phyloP scores from a whole-genome alignment of 2,113 vertebrate genomes.

The Daboia siamensis region DNA sequence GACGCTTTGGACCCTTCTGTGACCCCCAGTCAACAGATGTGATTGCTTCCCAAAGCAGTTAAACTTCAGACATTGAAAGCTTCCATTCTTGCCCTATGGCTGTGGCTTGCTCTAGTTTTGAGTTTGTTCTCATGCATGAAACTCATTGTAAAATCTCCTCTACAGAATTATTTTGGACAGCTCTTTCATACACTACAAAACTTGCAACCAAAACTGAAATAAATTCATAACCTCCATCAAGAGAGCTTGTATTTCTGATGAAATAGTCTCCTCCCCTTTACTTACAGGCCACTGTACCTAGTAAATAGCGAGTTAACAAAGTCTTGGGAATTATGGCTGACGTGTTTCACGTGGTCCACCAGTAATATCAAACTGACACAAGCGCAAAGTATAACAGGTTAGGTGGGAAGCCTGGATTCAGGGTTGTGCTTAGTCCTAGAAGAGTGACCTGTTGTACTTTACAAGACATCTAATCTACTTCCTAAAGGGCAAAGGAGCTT shows the following conservation, averaged over 20 bases:
- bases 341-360: conserved; percentile 22
- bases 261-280: conserved; percentile 56
- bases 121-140: conserved; percentile 73
- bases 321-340: conserved; percentile 50
- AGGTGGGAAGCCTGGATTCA: conserved; percentile 15
- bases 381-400: conserved; percentile 30
- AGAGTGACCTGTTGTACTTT: conserved; percentile 37
- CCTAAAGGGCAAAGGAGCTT: conserved; percentile 29
- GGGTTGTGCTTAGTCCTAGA: conserved; percentile 28
- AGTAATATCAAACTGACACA: conserved; percentile 22
- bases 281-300: conserved; percentile 35
- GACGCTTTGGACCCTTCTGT: conserved; percentile 94
- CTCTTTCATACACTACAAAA: conserved; percentile 68
- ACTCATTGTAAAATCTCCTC: conserved; percentile 65
- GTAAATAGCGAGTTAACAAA: conserved; percentile 37
- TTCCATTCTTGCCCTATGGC: conserved; percentile 53
- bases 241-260: conserved; percentile 63
- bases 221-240: conserved; percentile 64
- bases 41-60: conserved; percentile 83
- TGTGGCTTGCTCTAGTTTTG: conserved; percentile 57
- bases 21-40: conserved; percentile 98
- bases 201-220: conserved; percentile 70
- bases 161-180: conserved; percentile 67
- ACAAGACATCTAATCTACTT: conserved; percentile 15
- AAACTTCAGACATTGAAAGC: conserved; percentile 58